Base-by-base conservation (phyloP, 2,888 invertebrate genomes). In the Lepidochitona cinerea region DNA sequence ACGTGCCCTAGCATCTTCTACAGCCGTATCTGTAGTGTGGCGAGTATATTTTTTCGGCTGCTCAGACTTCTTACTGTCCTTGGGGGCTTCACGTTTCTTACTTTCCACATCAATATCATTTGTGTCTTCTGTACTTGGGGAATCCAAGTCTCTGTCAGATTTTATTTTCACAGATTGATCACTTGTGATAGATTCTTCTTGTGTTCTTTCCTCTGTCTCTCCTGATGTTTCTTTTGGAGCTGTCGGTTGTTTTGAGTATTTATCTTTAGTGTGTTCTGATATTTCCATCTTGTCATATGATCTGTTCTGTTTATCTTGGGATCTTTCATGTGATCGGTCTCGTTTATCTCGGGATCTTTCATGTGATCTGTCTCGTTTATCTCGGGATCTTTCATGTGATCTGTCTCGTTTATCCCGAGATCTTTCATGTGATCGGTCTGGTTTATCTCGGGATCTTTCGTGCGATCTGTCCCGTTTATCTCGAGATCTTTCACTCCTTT, bases 1-100 rank as follows among this genome's bases (percentile, higher is more conserved):
- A 37, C 87, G 69, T 37, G 79, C 79, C 68, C 77, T 79, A 1
- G 86, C 86, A 68, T 82, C 85, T 37, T 76, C 73, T 6, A 83
- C 74, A 14, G 78, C 78, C 23, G 70, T 72, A 2, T 75, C 81
- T 36, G 81, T 80, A n/a, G 84, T 84, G 36, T 81, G 78, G 66
- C 80, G 75, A 9, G 81, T 82, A 76, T 81, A 85, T 71, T 83
- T 86, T 3, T 59, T 23, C 49, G 7, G 3, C 18, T 7, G 49
- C 23, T 49, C 49, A 49, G 49, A n/a, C 23, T 49, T 18, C 23
- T 18, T 4, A 4, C 49, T 49, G 3, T 49, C 23, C 23, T 2
- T 7, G 3, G 49, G 23, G 14, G 32, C 4, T 29, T 59, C 59
- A 23, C 9, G 23, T 29, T 59, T 59, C 59, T 59, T 32, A n/a